Percentiles rank a stretch among this genome's conserved stretches.
phyloP scores from a whole-genome alignment of 2,797 vertebrate genomes.

The Micrastur ruficollis region DNA sequence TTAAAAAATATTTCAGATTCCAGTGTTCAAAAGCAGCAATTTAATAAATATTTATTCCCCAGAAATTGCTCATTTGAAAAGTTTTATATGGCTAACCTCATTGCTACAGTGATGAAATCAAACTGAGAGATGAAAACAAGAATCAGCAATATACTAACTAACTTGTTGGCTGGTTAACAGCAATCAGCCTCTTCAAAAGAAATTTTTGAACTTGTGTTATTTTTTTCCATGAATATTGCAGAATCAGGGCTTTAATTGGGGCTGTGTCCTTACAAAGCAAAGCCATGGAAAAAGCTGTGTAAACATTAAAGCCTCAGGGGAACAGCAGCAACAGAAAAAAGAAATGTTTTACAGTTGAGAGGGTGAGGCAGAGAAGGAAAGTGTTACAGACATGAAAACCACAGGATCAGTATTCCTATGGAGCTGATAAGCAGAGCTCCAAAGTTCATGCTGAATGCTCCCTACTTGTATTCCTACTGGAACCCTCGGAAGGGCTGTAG shows the following conservation, averaged over 20 bases:
- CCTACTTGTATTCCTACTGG: not conserved
- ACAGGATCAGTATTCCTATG: conserved; percentile 21
- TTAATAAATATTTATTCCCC: conserved; percentile 73
- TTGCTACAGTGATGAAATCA: conserved; percentile 68
- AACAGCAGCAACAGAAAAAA: conserved; percentile 63
- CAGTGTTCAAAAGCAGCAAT: conserved; percentile 59
- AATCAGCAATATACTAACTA: conserved; percentile 69
- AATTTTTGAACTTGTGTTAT: conserved; percentile 69
- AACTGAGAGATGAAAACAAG: conserved; percentile 76
- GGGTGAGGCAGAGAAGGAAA: conserved; percentile 69
- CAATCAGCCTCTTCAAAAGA: conserved; percentile 76
- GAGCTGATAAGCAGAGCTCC: conserved; percentile 55
- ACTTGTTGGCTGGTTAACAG: conserved; percentile 74
- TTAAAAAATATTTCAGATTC: conserved; percentile 68
- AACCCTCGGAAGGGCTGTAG: not conserved
- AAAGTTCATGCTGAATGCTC: conserved; percentile 23
- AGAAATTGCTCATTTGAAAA: conserved; percentile 74
- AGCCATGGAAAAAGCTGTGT: conserved; percentile 75
- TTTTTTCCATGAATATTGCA: conserved; percentile 57
- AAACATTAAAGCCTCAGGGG: conserved; percentile 69
- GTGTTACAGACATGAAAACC: conserved; percentile 69
- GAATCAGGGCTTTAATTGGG: conserved; percentile 75
- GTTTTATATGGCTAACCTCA: conserved; percentile 75
- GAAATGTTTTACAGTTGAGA: conserved; percentile 60
- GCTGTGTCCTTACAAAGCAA: conserved; percentile 71